A percentile compares a stretch with the other conserved stretches of the same genome.
Conservation (phyloP, 2,113 vertebrate species). For the Pardalotus punctatus region DNA sequence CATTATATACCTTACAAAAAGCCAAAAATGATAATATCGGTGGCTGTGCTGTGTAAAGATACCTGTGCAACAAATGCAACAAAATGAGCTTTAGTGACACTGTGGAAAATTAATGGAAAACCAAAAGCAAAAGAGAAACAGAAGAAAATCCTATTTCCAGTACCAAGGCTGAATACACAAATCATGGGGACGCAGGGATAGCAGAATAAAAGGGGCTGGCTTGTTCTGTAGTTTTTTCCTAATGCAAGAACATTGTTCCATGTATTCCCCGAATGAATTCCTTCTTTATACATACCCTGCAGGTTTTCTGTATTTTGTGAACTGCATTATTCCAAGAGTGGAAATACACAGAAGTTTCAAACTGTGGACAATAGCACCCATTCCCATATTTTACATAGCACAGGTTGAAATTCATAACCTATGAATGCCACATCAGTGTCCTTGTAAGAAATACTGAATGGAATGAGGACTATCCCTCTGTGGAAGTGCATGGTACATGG, state of each 20-base stretch:
- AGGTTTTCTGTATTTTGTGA: not conserved
- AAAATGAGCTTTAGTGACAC: not conserved
- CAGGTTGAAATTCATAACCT: not conserved
- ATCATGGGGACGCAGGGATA: not conserved
- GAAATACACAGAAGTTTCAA: not conserved
- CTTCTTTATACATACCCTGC: not conserved
- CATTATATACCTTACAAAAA: not conserved
- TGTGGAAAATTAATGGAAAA: not conserved
- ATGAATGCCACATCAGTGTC: not conserved
- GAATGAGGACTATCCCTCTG: not conserved
- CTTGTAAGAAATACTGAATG: not conserved
- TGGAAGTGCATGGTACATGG: not conserved
- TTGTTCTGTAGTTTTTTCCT: not conserved
- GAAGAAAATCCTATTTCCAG: not conserved
- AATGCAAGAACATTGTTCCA: not conserved
- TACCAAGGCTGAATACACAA: not conserved
- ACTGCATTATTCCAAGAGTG: not conserved
- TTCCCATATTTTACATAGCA: not conserved
- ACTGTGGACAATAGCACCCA: not conserved
- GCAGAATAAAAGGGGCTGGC: not conserved
- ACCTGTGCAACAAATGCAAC: not conserved
- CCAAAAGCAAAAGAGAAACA: not conserved
- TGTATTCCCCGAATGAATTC: not conserved
- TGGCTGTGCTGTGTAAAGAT: not conserved
- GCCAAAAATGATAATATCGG: not conserved